Base-by-base conservation (phyloP, 1,140 invertebrate species). In the Caenorhabditis remanei region DNA sequence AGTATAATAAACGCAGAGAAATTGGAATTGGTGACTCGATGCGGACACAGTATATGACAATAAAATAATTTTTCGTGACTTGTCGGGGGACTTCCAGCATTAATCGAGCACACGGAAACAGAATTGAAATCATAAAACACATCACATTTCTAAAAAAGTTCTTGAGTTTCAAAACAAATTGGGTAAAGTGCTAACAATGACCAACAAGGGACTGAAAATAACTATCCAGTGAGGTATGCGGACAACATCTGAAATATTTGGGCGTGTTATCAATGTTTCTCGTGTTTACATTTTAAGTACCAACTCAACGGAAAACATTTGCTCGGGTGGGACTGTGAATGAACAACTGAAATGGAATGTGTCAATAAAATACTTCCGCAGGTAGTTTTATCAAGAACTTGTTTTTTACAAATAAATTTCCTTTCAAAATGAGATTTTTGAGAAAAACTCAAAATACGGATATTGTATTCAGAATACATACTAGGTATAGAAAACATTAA, bases 11-110 rank as follows among this genome's bases (percentile, higher is more conserved):
- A 79, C 71, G 71, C 71, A 79, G 71, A 50, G 71, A 79, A 50
- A 79, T n/a, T 21, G 32, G 50, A 13, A 24, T 50, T 11, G 46
- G 40, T 79, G 46, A 79, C 53, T 79, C 40, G 11, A 46, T 53
- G 43, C 71, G 71, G 46, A 50, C 71, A 79, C 71, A 79, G 21
- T 79, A 50, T 19, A 50, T 79, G 71, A 79, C 53, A 79, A 41
- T 41, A 48, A 43, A 79, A 79, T 79, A 79, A 24, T 53, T 79
- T 79, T 79, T 50, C 46, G 46, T 50, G 71, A 79, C 71, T 79
- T n/a, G 16, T 46, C 16, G 65, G 19, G 65, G 46, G 71, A 79
- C 71, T 79, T 79, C 71, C 65, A 71, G 14, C 41, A 43, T 50
- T 21, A 79, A 11, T 7, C 24, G 16, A 48, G n/a, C 43, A 50